A percentile compares a stretch with the other conserved stretches of the same genome.
phyloP scores from a whole-genome alignment of 2,888 invertebrate genomes.

The Drosophila gaucha region DNA sequence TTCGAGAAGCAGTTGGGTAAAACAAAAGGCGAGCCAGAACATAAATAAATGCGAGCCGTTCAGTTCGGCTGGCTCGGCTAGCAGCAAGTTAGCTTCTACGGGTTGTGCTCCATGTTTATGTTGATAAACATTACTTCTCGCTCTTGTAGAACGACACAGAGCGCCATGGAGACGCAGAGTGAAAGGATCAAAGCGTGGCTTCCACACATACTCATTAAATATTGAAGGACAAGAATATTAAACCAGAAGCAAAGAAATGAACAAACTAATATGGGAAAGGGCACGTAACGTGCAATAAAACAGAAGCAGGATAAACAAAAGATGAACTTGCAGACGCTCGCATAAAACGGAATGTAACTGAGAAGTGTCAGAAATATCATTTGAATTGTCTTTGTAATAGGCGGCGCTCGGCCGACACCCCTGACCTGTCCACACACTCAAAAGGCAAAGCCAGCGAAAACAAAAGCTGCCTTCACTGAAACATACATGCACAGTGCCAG shows the following conservation, averaged over 20 bases:
- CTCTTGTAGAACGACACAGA: no score
- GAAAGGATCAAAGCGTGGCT: not conserved
- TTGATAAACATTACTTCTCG: no score
- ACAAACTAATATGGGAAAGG: not conserved
- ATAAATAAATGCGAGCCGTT: not conserved
- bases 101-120: no score
- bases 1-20: constrained; percentile 27
- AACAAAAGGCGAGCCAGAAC: constrained; percentile 28
- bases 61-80: constrained; percentile 5
- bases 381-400: constrained; percentile 36
- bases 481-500: constrained; percentile 9
- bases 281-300: constrained; percentile 4
- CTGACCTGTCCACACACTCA: constrained; percentile 10
- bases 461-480: constrained; percentile 7
- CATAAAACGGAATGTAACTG: constrained; percentile 33
- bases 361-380: constrained; percentile 27
- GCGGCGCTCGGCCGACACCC: no score
- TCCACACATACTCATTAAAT: constrained; percentile 54
- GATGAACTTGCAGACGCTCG: constrained; percentile 28
- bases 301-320: not conserved
- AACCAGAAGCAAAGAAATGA: constrained; percentile 18
- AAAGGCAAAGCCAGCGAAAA: not conserved
- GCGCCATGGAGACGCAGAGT: not conserved
- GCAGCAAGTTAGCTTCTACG: constrained; percentile 1
- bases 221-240: constrained; percentile 56